A percentile compares a stretch with the other conserved stretches of the same genome.
These are phyloP conservation scores for Phalanger gymnotis DNA, from an alignment of 2,797 vertebrate genomes.

Conservation along the genomic window DNA sequence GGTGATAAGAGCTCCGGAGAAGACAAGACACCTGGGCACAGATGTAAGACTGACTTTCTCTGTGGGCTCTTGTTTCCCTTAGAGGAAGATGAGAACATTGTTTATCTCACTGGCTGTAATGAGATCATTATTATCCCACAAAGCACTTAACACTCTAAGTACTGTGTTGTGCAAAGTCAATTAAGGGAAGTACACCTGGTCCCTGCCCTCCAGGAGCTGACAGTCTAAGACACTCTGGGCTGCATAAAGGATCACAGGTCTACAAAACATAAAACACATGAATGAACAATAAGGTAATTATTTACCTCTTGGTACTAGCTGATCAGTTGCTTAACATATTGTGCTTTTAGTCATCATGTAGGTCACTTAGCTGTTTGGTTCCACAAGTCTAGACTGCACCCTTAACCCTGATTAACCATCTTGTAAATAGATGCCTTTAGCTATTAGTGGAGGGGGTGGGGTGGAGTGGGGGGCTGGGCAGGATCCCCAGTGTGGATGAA, in stretches of 20 bases:
- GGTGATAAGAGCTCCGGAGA: not conserved
- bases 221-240: not conserved
- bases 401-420: not conserved
- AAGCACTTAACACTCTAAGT: conserved; percentile 36
- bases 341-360: not conserved
- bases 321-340: not conserved
- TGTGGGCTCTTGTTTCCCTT: conserved; percentile 41
- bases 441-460: not conserved
- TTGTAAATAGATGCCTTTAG: not conserved
- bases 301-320: not conserved
- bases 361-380: not conserved
- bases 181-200: conserved; percentile 46
- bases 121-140: conserved; percentile 55
- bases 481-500: not conserved
- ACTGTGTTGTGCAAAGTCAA: conserved; percentile 57
- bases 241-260: not conserved
- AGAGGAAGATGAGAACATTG: conserved; percentile 20
- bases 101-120: conserved; percentile 50
- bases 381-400: not conserved
- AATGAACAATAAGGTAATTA: not conserved
- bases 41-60: not conserved
- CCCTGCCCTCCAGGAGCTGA: conserved; percentile 31
- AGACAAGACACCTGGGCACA: not conserved
- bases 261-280: not conserved
- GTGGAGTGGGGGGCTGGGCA: not conserved